Evolutionary conservation across 2,888 invertebrate species (phyloP).

Genomic region (Stenoptilia bipunctidactyla): DNA sequence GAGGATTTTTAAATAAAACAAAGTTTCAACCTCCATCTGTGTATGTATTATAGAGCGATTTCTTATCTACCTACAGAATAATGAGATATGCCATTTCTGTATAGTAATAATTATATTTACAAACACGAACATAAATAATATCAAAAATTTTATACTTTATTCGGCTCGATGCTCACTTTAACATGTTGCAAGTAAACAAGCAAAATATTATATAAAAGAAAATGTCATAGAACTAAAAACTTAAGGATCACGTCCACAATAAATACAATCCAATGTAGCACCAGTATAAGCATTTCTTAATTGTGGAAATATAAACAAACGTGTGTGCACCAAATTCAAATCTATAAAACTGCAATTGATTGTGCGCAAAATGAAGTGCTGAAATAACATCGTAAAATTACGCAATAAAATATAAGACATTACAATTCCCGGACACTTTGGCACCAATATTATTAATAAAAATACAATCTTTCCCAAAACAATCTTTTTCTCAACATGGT

Average conservation of each 20-base stretch:
- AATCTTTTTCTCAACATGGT: too few relatives aligned
- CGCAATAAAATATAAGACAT: too few relatives aligned
- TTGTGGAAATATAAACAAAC: too few relatives aligned
- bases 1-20: slow-evolving; percentile 20
- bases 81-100: slow-evolving; percentile 64
- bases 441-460: background rate
- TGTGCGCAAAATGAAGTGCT: too few relatives aligned
- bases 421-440: background rate
- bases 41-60: slow-evolving; percentile 50
- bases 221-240: too few relatives aligned
- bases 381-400: too few relatives aligned
- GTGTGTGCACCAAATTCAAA: too few relatives aligned
- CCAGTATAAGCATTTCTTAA: background rate
- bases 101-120: slow-evolving; percentile 50
- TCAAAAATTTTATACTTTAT: slow-evolving; percentile 54
- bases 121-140: slow-evolving; percentile 66
- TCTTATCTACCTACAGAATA: slow-evolving; percentile 56
- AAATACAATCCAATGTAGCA: background rate
- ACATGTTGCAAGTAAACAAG: too few relatives aligned
- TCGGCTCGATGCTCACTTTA: too few relatives aligned
- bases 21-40: slow-evolving; percentile 34
- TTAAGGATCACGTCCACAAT: too few relatives aligned
- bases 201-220: too few relatives aligned
- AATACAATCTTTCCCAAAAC: background rate
- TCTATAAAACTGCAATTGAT: too few relatives aligned